These are phyloP conservation scores for Amia ocellicauda DNA, from an alignment of 2,113 vertebrate genomes.

Conservation along the genomic window DNA sequence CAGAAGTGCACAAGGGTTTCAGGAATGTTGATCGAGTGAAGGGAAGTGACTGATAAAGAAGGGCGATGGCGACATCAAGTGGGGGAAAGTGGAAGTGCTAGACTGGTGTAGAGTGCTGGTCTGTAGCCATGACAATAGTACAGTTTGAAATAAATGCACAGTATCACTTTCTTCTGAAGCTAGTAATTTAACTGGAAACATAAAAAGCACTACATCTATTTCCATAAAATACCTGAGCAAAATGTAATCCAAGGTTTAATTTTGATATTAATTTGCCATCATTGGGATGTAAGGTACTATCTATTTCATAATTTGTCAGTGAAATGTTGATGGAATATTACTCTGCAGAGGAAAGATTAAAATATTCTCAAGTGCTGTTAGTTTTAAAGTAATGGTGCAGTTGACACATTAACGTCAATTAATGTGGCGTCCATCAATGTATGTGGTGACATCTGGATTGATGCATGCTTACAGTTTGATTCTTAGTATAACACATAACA, in stretches of 20 bases:
- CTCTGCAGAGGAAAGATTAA: conserved; percentile 36
- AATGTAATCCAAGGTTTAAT: conserved; percentile 23
- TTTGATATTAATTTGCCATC: conserved; percentile 27
- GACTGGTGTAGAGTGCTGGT: no score
- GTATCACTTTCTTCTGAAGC: conserved; percentile 66
- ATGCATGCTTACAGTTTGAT: no score
- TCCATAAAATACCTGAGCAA: conserved; percentile 38
- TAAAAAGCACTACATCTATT: conserved; percentile 34
- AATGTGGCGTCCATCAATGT: no score
- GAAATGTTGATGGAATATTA: conserved; percentile 36
- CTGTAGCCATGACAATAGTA: no score
- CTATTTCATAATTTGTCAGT: conserved; percentile 14
- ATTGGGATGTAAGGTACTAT: conserved; percentile 5
- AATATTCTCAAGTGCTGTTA: conserved; percentile 69
- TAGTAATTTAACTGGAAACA: conserved; percentile 57
- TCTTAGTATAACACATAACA: no score
- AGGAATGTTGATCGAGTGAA: no score
- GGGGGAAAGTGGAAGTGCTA: no score
- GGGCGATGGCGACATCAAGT: no score
- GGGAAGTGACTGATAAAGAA: no score
- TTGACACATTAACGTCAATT: no score
- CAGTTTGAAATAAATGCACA: conserved; percentile 85
- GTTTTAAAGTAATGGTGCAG: conserved; percentile 54
- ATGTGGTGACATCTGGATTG: no score
- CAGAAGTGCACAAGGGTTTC: no score